phyloP scores from a whole-genome alignment of 2,888 invertebrate genomes.

The Strigamia crassipes region DNA sequence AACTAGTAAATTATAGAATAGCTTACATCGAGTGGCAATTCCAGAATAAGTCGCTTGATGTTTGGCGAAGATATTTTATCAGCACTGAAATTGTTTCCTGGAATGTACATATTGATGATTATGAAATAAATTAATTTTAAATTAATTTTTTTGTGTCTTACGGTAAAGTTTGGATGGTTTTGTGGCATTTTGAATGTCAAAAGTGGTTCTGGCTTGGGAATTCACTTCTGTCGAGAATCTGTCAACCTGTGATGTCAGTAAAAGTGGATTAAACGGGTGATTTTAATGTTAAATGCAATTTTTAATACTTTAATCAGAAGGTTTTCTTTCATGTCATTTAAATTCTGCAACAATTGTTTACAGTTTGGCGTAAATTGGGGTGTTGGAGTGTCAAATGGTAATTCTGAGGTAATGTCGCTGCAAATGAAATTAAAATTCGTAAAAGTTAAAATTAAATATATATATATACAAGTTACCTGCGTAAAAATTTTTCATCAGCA shows the following conservation, averaged over 20 bases:
- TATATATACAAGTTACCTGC: neutral
- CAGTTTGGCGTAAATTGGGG: neutral
- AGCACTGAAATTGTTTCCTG: neutral
- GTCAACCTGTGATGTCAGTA: neutral
- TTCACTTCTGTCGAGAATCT: neutral
- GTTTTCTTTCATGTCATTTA: neutral
- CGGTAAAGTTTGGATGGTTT: neutral
- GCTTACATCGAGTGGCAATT: neutral
- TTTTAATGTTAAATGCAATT: neutral
- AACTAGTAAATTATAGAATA: neutral
- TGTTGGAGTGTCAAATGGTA: neutral
- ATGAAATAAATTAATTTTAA: neutral
- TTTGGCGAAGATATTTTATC: neutral
- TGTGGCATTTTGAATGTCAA: neutral
- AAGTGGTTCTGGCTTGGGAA: neutral
- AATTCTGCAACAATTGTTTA: neutral
- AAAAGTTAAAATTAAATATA: too few species aligned
- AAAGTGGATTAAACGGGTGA: neutral
- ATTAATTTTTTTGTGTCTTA: neutral
- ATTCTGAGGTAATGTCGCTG: neutral
- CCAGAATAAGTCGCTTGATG: neutral
- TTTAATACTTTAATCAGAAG: neutral
- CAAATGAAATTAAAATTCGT: neutral
- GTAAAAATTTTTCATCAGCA: neutral
- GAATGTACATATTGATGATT: neutral